These are phyloP conservation scores for Malthinus seriepunctatus DNA, from an alignment of 2,888 invertebrate genomes.

Conservation along the genomic window DNA sequence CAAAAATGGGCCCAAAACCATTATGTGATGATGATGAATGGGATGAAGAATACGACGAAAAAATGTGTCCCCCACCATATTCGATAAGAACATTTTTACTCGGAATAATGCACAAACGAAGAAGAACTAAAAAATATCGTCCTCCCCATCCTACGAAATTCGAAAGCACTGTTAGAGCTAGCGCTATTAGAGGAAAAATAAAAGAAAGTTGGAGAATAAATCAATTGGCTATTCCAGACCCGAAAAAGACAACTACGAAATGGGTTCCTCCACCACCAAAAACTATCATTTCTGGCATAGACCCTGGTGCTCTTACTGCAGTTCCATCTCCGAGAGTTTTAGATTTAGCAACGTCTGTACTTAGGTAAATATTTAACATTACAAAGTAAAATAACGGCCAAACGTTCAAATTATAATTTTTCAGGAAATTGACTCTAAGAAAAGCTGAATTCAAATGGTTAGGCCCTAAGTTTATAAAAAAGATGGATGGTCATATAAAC, in stretches of 20 bases:
- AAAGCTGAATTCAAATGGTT: conserved; percentile 13
- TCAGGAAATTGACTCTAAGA: conserved; percentile 20
- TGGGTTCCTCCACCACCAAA: conserved; percentile 11
- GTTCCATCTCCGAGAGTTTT: conserved; percentile 17
- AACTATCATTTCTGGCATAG: conserved; percentile 15
- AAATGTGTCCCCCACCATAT: not conserved
- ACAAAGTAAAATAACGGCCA: too few species aligned
- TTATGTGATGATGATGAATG: too few species aligned
- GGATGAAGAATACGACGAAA: too few species aligned
- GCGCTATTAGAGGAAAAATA: not conserved
- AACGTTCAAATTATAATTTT: not conserved
- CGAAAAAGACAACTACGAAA: conserved; percentile 17
- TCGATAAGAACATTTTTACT: conserved; percentile 14
- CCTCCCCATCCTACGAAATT: conserved; percentile 2
- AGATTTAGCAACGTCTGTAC: conserved; percentile 24
- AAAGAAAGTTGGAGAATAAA: conserved; percentile 35
- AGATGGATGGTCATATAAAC: conserved; percentile 29
- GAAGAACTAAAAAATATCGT: conserved; percentile 8
- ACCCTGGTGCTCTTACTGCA: conserved; percentile 18
- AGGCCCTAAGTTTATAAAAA: conserved; percentile 18
- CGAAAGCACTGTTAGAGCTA: conserved; percentile 1
- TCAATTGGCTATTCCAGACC: conserved; percentile 33
- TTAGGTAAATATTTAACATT: conserved; percentile 21
- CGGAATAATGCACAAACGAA: conserved; percentile 6
- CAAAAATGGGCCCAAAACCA: too few species aligned